Evolutionary conservation across 2,797 vertebrate species (phyloP), one percentile per base, ranked within the genome.

Genomic region (Falco novaeseelandiae): DNA sequence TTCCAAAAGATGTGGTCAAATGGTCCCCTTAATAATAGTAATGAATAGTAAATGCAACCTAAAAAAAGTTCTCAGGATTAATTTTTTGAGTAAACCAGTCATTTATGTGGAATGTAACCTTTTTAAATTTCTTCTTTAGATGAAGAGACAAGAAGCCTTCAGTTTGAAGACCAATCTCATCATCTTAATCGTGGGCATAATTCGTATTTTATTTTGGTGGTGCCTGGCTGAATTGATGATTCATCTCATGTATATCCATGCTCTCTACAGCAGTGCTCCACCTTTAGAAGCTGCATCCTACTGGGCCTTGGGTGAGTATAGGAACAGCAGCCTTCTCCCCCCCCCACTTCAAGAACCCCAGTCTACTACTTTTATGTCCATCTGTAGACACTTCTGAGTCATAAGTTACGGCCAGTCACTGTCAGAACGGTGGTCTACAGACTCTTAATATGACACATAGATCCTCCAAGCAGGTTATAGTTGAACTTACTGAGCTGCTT

Each of bases 211-310:
- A 40, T 94, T 98, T 87, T 99, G 99, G 99, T 99, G 99, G 99
- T 98, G 98, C 83, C 96, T 99, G 84, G 99, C 99, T 7, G 99
- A 99, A 97, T 97, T 98, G 97, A 98, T 99, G 99, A 98, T 99
- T 89, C 99, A 99, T 63, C 89, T 98, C 32, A 99, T 99, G 99
- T 99, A 99, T 97, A 99, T 99, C 97, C 99, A 99, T 86, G 98
- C 98, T 93, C 98, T 99, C 95, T 99, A 98, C 93, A 98, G 98
- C 96, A 99, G 99, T 62, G 97, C 98, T 97, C 97, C 98, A 49
- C 98, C 99, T 92, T 98, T 99, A 97, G 98, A 98, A 95, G 97
- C 98, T 32, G 98, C 99, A 30, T 99, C 99, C 34, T 98, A 98
- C 26, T 99, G 99, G 99, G 98, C 99, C 3, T 97, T 99, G 94